These are phyloP conservation scores for Lanius collurio DNA, from an alignment of 2,113 vertebrate genomes.

Conservation along the genomic window DNA sequence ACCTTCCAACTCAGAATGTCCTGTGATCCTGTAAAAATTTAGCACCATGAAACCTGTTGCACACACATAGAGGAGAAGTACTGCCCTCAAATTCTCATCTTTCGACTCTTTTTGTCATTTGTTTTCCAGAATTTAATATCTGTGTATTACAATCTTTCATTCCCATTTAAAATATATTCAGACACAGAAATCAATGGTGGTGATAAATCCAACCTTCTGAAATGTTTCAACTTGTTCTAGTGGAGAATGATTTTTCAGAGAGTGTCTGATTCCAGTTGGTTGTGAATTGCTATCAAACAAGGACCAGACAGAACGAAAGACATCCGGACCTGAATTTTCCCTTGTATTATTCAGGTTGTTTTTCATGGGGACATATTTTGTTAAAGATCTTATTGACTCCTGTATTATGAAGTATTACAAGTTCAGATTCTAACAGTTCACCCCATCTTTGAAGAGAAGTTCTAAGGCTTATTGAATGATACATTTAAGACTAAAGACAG, in stretches of 20 bases:
- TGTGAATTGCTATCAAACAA: not conserved
- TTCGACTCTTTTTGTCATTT: not conserved
- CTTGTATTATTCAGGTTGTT: not conserved
- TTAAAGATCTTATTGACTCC: not conserved
- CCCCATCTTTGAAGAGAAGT: not conserved
- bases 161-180: not conserved
- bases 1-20: not conserved
- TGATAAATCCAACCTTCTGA: slow-evolving; percentile 32
- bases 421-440: not conserved
- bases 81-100: not conserved
- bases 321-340: not conserved
- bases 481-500: not conserved
- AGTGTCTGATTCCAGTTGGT: not conserved
- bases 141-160: not conserved
- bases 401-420: not conserved
- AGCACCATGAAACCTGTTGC: not conserved
- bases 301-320: not conserved
- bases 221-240: not conserved
- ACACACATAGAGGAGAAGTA: not conserved
- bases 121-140: not conserved
- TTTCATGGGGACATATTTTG: not conserved
- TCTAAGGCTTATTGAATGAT: not conserved
- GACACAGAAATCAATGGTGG: not conserved
- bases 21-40: not conserved
- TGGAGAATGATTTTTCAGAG: not conserved